Evolutionary conservation across 2,888 invertebrate species (phyloP).

Genomic region (Euzophera pinguis): DNA sequence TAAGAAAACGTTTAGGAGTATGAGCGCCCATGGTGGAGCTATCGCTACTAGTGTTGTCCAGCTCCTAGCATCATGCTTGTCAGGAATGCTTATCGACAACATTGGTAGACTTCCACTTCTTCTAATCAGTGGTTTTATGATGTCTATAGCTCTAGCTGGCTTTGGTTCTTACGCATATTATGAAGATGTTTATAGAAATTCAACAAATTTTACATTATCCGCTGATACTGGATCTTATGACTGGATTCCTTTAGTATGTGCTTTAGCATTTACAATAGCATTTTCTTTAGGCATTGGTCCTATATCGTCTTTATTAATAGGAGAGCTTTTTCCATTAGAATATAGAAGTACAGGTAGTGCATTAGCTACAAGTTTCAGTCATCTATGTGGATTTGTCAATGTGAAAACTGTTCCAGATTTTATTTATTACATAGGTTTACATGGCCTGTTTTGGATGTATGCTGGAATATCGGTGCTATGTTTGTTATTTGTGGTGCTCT

Average conservation of each 20-base stretch:
- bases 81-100: slow-evolving; percentile 90
- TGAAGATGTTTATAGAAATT: slow-evolving; percentile 79
- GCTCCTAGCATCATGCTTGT: slow-evolving; percentile 88
- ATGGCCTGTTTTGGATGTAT: slow-evolving; percentile 94
- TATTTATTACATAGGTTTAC: slow-evolving; percentile 84
- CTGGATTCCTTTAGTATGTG: slow-evolving; percentile 92
- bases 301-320: slow-evolving; percentile 85
- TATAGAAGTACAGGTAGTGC: slow-evolving; percentile 84
- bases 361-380: slow-evolving; percentile 90
- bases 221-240: slow-evolving; percentile 81
- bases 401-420: slow-evolving; percentile 92
- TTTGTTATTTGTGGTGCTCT: slow-evolving; percentile 89
- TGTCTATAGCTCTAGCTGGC: slow-evolving; percentile 90
- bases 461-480: slow-evolving; percentile 89
- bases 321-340: slow-evolving; percentile 86
- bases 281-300: slow-evolving; percentile 89
- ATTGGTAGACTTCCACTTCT: slow-evolving; percentile 91
- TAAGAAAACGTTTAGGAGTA: slow-evolving; percentile 87
- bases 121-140: slow-evolving; percentile 89
- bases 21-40: slow-evolving; percentile 90
- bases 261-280: slow-evolving; percentile 89
- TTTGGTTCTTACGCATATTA: slow-evolving; percentile 93
- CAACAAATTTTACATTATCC: slow-evolving; percentile 41
- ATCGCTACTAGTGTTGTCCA: slow-evolving; percentile 92
- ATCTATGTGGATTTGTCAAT: slow-evolving; percentile 91